Conservation (phyloP, 2,888 invertebrate species). For the Eupeodes luniger region DNA sequence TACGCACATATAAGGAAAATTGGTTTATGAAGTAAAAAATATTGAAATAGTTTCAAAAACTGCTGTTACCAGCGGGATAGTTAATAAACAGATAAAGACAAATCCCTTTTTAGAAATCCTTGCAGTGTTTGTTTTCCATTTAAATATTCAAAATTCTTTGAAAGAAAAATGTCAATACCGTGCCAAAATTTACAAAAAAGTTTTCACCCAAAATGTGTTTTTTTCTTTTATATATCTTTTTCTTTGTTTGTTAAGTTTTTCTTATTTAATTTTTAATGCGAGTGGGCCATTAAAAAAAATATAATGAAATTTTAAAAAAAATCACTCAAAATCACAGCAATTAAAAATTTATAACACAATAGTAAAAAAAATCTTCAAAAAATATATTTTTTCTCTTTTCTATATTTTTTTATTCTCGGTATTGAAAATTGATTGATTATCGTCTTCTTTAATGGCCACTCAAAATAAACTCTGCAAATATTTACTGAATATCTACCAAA, state of each 20-base stretch:
- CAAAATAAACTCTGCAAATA: constrained; percentile 36
- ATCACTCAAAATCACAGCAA: constrained; percentile 12
- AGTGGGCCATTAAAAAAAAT: constrained; percentile 65
- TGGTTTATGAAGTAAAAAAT: no score
- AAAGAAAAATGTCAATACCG: constrained; percentile 21
- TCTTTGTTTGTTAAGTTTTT: background rate
- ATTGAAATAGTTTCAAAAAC: no score
- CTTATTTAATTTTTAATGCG: constrained; percentile 45
- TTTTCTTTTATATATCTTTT: background rate
- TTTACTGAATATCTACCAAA: constrained; percentile 43
- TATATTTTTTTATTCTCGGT: constrained; percentile 73
- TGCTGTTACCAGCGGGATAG: no score
- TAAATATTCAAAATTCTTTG: background rate
- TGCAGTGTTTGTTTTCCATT: constrained; percentile 58
- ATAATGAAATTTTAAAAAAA: background rate
- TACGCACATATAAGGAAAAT: no score
- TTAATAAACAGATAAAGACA: no score
- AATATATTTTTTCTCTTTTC: constrained; percentile 63
- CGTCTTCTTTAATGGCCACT: constrained; percentile 71
- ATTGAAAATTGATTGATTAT: constrained; percentile 41
- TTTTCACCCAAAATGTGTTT: constrained; percentile 33
- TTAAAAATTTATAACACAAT: constrained; percentile 14
- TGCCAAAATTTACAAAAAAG: constrained; percentile 56
- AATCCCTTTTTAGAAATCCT: background rate
- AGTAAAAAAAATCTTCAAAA: constrained; percentile 48